Percentiles rank a stretch among this genome's conserved stretches.
Evolutionary conservation across 2,797 vertebrate species (phyloP).

Genomic region (Phoeniculus purpureus): DNA sequence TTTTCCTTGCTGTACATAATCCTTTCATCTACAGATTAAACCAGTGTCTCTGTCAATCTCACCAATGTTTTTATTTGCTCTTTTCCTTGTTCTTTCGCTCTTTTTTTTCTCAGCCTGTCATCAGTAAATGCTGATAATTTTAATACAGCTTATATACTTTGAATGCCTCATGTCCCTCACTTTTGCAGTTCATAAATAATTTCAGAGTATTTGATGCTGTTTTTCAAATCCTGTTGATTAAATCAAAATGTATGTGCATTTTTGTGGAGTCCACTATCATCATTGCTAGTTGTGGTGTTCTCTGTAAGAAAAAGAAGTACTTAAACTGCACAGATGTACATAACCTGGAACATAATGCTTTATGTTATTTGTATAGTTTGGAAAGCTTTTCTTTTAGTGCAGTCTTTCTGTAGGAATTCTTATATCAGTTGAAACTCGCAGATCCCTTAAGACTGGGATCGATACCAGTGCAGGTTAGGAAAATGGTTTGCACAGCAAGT

Average conservation of each 20-base stretch:
- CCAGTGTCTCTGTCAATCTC: neutral
- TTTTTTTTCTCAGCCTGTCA: conserved; percentile 6
- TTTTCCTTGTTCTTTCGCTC: neutral
- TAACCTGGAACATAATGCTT: neutral
- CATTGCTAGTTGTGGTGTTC: neutral
- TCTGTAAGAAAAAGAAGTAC: neutral
- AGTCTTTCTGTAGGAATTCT: neutral
- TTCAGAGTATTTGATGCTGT: neutral
- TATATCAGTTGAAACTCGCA: neutral
- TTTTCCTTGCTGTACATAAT: conserved; percentile 45
- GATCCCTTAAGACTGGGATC: neutral
- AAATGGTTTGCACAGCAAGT: neutral
- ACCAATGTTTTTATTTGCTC: neutral
- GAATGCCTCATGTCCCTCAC: neutral
- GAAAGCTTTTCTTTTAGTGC: neutral
- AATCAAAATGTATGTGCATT: neutral
- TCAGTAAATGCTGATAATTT: neutral
- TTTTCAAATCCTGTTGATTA: conserved; percentile 20
- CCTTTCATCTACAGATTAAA: neutral
- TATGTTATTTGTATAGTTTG: neutral
- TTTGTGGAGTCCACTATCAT: neutral
- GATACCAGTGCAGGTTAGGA: neutral
- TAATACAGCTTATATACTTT: neutral
- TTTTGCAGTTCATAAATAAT: conserved; percentile 7
- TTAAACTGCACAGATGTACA: neutral